Conservation (phyloP, 2,888 invertebrate species). For the Watsonalla cultraria region DNA sequence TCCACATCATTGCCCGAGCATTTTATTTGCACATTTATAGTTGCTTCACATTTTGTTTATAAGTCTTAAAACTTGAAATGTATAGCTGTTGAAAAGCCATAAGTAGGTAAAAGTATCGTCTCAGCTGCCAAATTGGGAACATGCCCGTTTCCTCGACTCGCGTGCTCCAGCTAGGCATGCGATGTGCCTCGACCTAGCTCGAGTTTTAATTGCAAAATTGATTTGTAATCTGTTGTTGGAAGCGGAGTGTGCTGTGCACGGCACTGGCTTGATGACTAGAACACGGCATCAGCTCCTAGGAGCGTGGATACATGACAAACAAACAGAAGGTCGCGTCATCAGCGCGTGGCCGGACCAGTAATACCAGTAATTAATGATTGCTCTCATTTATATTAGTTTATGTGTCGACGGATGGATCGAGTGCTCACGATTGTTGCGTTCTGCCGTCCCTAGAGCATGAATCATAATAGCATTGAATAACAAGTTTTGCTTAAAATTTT, state of each 20-base stretch:
- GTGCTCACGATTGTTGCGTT: background rate
- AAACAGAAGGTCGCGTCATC: background rate
- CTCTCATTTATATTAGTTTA: slow-evolving; percentile 16
- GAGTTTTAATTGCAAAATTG: slow-evolving; percentile 32
- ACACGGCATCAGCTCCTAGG: too few relatives aligned
- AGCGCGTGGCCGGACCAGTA: slow-evolving; percentile 1
- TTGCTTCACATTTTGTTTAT: background rate
- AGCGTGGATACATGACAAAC: too few relatives aligned
- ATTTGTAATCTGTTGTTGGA: slow-evolving; percentile 26
- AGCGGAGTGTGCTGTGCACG: slow-evolving; percentile 19
- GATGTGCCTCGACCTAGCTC: slow-evolving; percentile 3
- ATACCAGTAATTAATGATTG: too few relatives aligned
- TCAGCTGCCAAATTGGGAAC: slow-evolving; percentile 10
- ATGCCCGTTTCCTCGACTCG: slow-evolving; percentile 2
- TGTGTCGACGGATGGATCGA: background rate
- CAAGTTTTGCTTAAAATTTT: too few relatives aligned
- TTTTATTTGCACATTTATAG: background rate
- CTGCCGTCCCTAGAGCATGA: background rate
- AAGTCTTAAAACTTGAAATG: background rate
- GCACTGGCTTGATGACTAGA: slow-evolving; percentile 2
- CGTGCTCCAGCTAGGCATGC: slow-evolving; percentile 11
- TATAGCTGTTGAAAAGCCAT: background rate
- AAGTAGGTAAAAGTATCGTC: slow-evolving; percentile 3
- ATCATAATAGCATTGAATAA: too few relatives aligned
- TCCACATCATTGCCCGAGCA: too few relatives aligned